phyloP scores from a whole-genome alignment of 2,888 invertebrate species.

The Pachydiplax longipennis region DNA sequence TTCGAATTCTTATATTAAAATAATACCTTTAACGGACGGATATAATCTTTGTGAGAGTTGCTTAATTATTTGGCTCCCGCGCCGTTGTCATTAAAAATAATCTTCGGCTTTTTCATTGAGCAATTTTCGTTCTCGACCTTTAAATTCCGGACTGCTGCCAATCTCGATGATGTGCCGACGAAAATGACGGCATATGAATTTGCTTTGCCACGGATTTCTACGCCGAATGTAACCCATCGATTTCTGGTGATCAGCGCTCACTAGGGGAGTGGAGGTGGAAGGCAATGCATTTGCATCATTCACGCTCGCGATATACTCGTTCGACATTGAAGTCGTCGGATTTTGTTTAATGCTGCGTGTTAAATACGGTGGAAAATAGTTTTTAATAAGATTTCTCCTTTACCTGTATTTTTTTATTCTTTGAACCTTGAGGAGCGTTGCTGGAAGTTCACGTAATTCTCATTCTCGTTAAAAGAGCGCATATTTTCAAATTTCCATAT shows the following conservation, averaged over 20 bases:
- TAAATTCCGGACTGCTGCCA: neutral
- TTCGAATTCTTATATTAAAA: neutral
- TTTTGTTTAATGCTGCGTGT: no score
- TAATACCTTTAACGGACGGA: neutral
- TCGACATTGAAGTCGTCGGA: no score
- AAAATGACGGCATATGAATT: neutral
- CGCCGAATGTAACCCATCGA: neutral
- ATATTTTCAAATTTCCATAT: no score
- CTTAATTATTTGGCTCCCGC: neutral
- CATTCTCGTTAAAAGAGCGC: no score
- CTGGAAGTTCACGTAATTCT: no score
- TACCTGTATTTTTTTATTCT: no score
- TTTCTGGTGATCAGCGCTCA: neutral
- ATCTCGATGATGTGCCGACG: neutral
- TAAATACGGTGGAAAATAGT: no score
- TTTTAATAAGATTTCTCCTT: no score
- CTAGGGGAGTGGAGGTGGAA: no score
- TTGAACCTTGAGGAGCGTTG: no score
- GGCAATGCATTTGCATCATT: no score
- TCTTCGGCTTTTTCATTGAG: neutral
- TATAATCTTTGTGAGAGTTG: neutral
- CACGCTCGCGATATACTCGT: no score
- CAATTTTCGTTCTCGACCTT: neutral
- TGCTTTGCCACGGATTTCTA: neutral
- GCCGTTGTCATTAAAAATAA: slow-evolving; percentile 4